Percentiles rank a stretch among this genome's conserved stretches.
Evolutionary conservation across 2,888 invertebrate genomes (phyloP).

Genomic region (Rhaphigaster nebulosa): DNA sequence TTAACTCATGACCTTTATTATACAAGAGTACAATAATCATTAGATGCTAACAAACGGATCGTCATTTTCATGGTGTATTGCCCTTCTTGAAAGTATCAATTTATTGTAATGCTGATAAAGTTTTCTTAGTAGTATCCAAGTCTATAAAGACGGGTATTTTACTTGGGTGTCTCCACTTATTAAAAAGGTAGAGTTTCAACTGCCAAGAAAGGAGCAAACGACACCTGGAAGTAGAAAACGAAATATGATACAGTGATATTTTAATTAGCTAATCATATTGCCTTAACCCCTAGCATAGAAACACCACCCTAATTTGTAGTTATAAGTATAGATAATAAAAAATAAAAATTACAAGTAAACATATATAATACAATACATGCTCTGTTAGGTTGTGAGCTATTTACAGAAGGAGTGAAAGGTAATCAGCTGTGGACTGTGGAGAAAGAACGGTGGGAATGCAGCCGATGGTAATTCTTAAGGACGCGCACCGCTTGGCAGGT

Average conservation of each 20-base stretch:
- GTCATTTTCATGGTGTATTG: too few species aligned
- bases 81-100: too few species aligned
- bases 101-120: too few species aligned
- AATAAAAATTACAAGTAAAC: neutral
- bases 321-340: neutral
- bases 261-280: neutral
- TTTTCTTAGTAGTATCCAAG: too few species aligned
- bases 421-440: slow-evolving; percentile 36
- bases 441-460: slow-evolving; percentile 26
- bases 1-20: too few species aligned
- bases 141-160: too few species aligned
- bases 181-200: too few species aligned
- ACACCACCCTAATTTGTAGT: neutral
- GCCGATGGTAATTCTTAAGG: neutral
- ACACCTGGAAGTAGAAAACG: neutral
- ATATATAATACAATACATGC: neutral
- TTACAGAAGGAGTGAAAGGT: slow-evolving; percentile 3
- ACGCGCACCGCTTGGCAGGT: slow-evolving; percentile 29
- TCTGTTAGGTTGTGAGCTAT: neutral
- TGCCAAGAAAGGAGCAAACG: too few species aligned
- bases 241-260: neutral
- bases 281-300: neutral
- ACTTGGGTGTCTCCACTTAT: too few species aligned
- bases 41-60: too few species aligned
- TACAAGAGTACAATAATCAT: too few species aligned